Percentiles rank a stretch among this genome's conserved stretches.
phyloP scores from a whole-genome alignment of 23 tunicate genomes.

The Styela clava region DNA sequence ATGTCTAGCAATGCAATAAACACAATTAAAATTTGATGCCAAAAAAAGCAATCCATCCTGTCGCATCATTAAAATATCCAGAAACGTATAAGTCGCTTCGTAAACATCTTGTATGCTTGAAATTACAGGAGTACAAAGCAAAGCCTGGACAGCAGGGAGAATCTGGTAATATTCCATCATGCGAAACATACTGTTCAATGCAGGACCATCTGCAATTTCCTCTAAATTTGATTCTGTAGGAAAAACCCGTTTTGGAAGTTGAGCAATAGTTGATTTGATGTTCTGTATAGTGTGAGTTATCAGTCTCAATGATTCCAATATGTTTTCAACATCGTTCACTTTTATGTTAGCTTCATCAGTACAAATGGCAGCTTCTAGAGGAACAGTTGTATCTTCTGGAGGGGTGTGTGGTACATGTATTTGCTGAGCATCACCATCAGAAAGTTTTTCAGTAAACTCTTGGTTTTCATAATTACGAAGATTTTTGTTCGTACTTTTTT shows the following conservation, averaged over 20 bases:
- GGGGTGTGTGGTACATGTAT: neutral
- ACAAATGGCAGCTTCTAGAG: conserved; percentile 44
- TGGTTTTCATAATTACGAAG: neutral
- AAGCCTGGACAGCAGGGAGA: conserved; percentile 61
- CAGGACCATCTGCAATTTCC: neutral
- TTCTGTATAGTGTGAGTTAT: conserved; percentile 38
- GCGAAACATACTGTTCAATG: conserved; percentile 29
- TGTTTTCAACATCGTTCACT: conserved; percentile 33
- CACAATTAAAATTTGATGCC: conserved; percentile 43
- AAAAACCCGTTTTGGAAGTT: conserved; percentile 40
- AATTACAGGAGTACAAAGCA: conserved; percentile 57
- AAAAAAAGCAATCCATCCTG: conserved; percentile 54
- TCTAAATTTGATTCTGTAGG: conserved; percentile 31
- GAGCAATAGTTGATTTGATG: conserved; percentile 47
- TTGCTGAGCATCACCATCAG: neutral
- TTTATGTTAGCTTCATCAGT: conserved; percentile 26
- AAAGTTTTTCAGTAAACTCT: neutral
- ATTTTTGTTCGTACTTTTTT: conserved; percentile 10
- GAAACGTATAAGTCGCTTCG: conserved; percentile 36
- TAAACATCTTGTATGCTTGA: conserved; percentile 54
- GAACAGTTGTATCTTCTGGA: conserved; percentile 7
- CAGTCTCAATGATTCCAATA: conserved; percentile 44
- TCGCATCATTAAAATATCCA: conserved; percentile 42
- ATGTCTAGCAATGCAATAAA: conserved; percentile 51
- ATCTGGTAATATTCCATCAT: conserved; percentile 52